phyloP scores from a whole-genome alignment of 2,888 invertebrate genomes.

The Sepiola atlantica region DNA sequence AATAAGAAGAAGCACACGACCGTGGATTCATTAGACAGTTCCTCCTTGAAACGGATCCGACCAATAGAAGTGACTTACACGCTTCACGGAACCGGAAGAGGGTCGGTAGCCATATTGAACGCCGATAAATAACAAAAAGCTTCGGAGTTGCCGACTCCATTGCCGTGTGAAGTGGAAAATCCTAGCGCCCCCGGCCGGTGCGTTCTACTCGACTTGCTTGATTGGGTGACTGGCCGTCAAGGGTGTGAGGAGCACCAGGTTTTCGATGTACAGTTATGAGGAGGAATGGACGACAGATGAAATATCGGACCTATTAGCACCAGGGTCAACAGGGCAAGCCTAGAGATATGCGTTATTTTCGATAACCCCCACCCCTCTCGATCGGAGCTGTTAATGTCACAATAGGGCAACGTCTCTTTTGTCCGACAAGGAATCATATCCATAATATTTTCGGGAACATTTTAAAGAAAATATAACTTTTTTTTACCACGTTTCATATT shows the following conservation, averaged over 20 bases:
- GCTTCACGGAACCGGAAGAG: conserved; percentile 32
- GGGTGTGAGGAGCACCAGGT: not conserved
- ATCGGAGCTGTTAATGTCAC: not conserved
- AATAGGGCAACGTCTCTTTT: not conserved
- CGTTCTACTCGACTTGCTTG: conserved; percentile 20
- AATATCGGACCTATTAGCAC: conserved; percentile 21
- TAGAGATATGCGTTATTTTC: conserved; percentile 8
- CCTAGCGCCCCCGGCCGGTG: not conserved
- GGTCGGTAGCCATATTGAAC: not conserved
- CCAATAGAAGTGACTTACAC: conserved; percentile 12
- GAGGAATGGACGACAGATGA: not conserved
- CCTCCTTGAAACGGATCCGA: not conserved
- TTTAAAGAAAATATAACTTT: not conserved
- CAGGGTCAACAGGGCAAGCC: conserved; percentile 32
- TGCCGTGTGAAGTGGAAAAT: conserved; percentile 32
- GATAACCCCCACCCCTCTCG: not conserved
- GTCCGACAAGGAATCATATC: not conserved
- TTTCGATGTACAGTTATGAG: not conserved
- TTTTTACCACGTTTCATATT: not conserved
- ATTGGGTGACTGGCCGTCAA: conserved; percentile 20
- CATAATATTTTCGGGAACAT: not conserved
- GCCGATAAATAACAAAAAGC: conserved; percentile 12
- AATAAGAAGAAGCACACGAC: not conserved
- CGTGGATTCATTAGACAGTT: conserved; percentile 32
- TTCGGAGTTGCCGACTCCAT: conserved; percentile 32